Percentiles rank a stretch among this genome's conserved stretches.
phyloP scores from a whole-genome alignment of 2,113 vertebrate genomes.

The Lipophrys pholis region DNA sequence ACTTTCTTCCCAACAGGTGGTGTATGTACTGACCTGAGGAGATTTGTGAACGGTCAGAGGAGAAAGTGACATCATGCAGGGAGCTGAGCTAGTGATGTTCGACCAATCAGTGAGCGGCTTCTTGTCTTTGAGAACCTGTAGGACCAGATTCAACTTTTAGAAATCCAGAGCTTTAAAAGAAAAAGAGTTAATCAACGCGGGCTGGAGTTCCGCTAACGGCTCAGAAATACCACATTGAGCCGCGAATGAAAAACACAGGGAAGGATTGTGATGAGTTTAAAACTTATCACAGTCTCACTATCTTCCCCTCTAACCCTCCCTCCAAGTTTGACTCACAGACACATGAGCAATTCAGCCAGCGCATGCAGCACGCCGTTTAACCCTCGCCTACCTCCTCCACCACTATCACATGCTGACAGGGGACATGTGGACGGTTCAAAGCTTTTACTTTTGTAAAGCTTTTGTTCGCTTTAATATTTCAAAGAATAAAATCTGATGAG shows the following conservation, averaged over 20 bases:
- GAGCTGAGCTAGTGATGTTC: slow-evolving; percentile 76
- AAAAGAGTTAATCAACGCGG: background rate
- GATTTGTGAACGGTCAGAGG: slow-evolving; percentile 71
- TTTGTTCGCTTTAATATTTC: background rate
- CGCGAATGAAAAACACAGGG: slow-evolving; percentile 37
- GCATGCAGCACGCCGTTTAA: slow-evolving; percentile 58
- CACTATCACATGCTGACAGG: slow-evolving; percentile 12
- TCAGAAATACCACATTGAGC: slow-evolving; percentile 33
- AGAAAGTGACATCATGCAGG: slow-evolving; percentile 82
- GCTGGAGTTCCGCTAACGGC: background rate
- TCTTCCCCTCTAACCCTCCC: slow-evolving; percentile 40
- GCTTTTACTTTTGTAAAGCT: background rate
- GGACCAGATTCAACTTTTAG: slow-evolving; percentile 30
- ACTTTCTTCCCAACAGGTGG: too few relatives aligned
- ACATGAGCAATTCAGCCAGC: slow-evolving; percentile 71
- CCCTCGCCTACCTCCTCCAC: slow-evolving; percentile 40
- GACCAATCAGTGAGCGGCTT: slow-evolving; percentile 78
- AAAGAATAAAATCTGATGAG: too few relatives aligned
- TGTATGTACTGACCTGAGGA: slow-evolving; percentile 66
- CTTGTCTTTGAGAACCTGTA: slow-evolving; percentile 82
- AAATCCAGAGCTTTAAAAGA: background rate
- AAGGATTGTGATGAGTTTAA: slow-evolving; percentile 62
- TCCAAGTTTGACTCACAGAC: slow-evolving; percentile 72
- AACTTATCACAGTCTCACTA: slow-evolving; percentile 52
- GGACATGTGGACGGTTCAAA: background rate